A percentile compares a stretch with the other conserved stretches of the same genome.
Conservation (phyloP, 2,113 vertebrate species). For the Bos javanicus region DNA sequence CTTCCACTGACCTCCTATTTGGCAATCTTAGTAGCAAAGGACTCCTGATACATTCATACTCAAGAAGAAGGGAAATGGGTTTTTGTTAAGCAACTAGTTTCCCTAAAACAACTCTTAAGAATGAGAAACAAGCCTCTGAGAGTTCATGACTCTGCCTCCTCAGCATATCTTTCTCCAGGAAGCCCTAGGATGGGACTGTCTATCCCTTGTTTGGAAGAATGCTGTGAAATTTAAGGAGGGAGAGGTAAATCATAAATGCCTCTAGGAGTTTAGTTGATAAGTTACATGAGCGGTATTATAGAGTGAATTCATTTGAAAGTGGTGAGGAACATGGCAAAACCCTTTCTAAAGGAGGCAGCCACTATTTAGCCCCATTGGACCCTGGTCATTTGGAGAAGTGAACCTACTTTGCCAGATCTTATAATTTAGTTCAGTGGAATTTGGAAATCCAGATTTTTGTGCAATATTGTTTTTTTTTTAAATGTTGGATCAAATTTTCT, state of each 20-base stretch:
- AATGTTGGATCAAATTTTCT: neutral
- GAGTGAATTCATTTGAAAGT: neutral
- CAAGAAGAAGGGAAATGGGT: neutral
- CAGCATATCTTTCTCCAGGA: neutral
- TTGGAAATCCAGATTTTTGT: neutral
- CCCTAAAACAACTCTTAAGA: neutral
- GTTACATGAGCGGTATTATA: neutral
- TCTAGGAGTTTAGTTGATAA: neutral
- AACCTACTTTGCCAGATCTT: neutral
- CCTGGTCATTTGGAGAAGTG: neutral
- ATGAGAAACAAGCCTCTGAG: neutral
- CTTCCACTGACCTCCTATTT: neutral
- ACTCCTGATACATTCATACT: neutral
- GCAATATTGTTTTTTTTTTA: neutral
- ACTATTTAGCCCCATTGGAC: neutral
- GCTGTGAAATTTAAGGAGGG: neutral
- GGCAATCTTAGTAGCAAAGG: neutral
- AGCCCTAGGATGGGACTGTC: neutral
- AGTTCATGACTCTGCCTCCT: neutral
- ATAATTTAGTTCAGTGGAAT: neutral
- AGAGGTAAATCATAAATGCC: neutral
- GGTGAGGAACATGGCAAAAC: neutral
- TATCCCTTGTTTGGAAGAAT: neutral
- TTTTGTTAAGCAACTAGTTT: neutral
- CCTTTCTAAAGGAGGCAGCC: neutral